Conservation (phyloP, 2,113 vertebrate species). For the Lates calcarifer region DNA sequence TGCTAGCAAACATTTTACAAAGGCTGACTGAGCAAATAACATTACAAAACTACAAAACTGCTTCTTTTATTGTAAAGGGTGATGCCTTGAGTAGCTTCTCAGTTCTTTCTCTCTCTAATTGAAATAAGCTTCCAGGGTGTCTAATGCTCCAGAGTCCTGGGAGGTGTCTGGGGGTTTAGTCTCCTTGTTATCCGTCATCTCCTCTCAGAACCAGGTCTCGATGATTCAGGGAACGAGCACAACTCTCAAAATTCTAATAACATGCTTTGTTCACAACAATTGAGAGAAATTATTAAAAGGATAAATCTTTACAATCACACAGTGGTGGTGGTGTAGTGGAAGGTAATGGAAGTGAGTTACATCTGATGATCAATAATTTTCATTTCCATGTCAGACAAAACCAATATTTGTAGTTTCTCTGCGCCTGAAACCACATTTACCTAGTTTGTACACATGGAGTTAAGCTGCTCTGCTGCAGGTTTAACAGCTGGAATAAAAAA, state of each 20-base stretch:
- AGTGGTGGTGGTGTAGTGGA: neutral
- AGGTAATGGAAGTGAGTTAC: neutral
- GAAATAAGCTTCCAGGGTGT: neutral
- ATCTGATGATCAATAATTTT: neutral
- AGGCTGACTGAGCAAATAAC: slow-evolving; percentile 44
- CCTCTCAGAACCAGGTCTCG: neutral
- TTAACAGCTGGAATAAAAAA: no score
- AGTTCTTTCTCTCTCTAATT: neutral
- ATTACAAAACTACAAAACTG: slow-evolving; percentile 64
- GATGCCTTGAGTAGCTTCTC: neutral
- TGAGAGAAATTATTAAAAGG: no score
- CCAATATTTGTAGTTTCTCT: neutral
- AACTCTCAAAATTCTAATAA: neutral
- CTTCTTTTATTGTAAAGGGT: slow-evolving; percentile 35
- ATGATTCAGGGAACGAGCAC: neutral
- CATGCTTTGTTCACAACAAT: no score
- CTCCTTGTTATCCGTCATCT: neutral
- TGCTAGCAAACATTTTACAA: slow-evolving; percentile 70
- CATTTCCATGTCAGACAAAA: neutral
- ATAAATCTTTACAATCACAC: neutral
- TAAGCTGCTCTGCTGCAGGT: neutral
- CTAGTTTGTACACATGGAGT: neutral
- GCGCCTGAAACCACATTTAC: neutral
- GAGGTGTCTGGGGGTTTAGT: neutral
- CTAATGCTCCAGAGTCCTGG: neutral